Evolutionary conservation across 2,888 invertebrate species (phyloP), one percentile per base, ranked within the genome.

Genomic region (Epinotia bilunana): DNA sequence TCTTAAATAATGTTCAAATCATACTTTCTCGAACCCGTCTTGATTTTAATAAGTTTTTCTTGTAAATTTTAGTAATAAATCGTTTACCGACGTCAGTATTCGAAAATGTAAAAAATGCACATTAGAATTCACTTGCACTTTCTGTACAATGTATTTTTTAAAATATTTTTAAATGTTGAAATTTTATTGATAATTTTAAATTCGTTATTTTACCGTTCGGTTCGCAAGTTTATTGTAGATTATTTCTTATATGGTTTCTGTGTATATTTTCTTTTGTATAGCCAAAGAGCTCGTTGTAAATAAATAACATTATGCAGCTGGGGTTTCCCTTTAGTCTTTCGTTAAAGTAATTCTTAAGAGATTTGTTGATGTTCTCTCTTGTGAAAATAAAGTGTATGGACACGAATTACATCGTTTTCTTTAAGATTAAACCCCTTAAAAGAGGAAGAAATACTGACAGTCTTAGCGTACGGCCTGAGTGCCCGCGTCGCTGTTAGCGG

Each of bases 331-430:
- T 85, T 88, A 90, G 88, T 88, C 81, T 90, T 93, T 91, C 93
- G 93, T 93, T 94, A 89, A 89, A 89, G 91, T 93, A 92, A 91
- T 94, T 92, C 88, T 88, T 92, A 94, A 92, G 92, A 90, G 83
- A 93, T 93, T 93, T 94, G 94, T 94, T 94, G 93, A 94, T 94
- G 93, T 94, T 94, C 94, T 92, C 88, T 92, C 92, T 93, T 91
- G 92, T 93, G 93, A 90, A 92, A 94, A 93, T 93, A 92, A 91
- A 91, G 88, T 89, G 89, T 86, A 84, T 84, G 85, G 84, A 88
- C 85, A 86, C 77, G 57, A 67, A 12, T 77, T 70, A 73, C 18
- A 73, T 78, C 61, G 63, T 74, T 77, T 78, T 65, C 78, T 79
- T 81, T 60, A 68, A 9, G 20, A 6, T 18, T n/a, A 39, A 61